A percentile compares a stretch with the other conserved stretches of the same genome.
These are phyloP conservation scores for Heterochromis multidens DNA, from an alignment of 2,113 vertebrate species.

Conservation along the genomic window DNA sequence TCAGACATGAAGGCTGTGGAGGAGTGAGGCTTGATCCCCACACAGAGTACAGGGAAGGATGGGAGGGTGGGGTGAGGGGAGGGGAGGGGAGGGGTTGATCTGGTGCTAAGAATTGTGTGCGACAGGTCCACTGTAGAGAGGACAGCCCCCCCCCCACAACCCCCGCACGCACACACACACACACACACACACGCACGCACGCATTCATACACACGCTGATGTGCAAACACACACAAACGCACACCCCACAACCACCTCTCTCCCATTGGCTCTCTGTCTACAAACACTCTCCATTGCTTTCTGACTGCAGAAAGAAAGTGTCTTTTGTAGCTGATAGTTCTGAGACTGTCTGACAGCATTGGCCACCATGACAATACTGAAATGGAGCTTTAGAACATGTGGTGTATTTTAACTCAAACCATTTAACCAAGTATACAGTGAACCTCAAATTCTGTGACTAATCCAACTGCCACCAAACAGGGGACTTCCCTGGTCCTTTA, in stretches of 20 bases:
- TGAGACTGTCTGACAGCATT: neutral
- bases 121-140: slow-evolving; percentile 71
- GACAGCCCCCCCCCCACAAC: slow-evolving; percentile 52
- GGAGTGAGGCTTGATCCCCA: slow-evolving; percentile 68
- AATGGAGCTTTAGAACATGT: neutral
- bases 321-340: neutral
- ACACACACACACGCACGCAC: neutral
- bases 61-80: neutral
- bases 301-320: neutral
- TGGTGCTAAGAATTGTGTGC: slow-evolving; percentile 76
- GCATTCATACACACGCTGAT: neutral
- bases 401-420: neutral
- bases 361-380: neutral
- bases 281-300: slow-evolving; percentile 4
- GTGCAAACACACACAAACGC: neutral
- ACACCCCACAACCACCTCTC: neutral
- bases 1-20: slow-evolving; percentile 70
- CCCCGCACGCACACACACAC: neutral
- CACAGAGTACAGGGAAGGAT: slow-evolving; percentile 38
- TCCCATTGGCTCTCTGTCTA: slow-evolving; percentile 1
- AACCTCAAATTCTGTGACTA: neutral
- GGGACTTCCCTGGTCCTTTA: neutral
- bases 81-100: slow-evolving; percentile 36
- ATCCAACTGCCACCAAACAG: neutral
- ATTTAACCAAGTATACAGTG: neutral